A percentile compares a stretch with the other conserved stretches of the same genome.
Conservation (phyloP, 1,140 invertebrate species). For the Cardiocondyla obscurior region DNA sequence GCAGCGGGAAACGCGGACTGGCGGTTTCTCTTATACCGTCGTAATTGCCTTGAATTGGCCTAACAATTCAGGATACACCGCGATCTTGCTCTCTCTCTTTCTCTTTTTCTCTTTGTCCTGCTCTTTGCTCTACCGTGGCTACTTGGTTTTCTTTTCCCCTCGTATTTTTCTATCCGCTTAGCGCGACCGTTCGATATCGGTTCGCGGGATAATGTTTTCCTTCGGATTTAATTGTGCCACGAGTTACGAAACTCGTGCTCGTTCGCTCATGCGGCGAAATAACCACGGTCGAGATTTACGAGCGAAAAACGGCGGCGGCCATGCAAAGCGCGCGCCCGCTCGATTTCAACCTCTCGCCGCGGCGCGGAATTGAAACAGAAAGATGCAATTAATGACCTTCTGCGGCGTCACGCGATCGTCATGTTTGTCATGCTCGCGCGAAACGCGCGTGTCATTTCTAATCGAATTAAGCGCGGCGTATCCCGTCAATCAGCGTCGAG, state of each 20-base stretch:
- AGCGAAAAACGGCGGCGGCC: constrained; percentile 19
- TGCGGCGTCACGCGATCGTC: constrained; percentile 33
- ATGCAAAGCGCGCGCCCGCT: constrained; percentile 11
- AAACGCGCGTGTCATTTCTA: constrained; percentile 5
- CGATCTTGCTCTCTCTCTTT: neutral
- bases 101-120: neutral
- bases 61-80: constrained; percentile 46
- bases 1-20: constrained; percentile 24
- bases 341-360: constrained; percentile 23
- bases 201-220: constrained; percentile 4
- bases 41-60: constrained; percentile 46
- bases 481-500: neutral
- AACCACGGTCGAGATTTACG: constrained; percentile 26
- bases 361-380: constrained; percentile 38
- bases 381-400: constrained; percentile 43
- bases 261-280: neutral
- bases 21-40: constrained; percentile 27
- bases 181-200: neutral
- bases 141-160: neutral
- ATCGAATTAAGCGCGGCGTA: neutral
- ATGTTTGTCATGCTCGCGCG: constrained; percentile 8
- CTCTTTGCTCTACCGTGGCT: too few relatives aligned
- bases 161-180: neutral
- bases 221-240: constrained; percentile 29
- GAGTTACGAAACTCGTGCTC: constrained; percentile 25